A percentile compares a stretch with the other conserved stretches of the same genome.
These are phyloP conservation scores for Rhagophthalmus giganteus DNA, from an alignment of 2,888 invertebrate genomes.

Conservation along the genomic window DNA sequence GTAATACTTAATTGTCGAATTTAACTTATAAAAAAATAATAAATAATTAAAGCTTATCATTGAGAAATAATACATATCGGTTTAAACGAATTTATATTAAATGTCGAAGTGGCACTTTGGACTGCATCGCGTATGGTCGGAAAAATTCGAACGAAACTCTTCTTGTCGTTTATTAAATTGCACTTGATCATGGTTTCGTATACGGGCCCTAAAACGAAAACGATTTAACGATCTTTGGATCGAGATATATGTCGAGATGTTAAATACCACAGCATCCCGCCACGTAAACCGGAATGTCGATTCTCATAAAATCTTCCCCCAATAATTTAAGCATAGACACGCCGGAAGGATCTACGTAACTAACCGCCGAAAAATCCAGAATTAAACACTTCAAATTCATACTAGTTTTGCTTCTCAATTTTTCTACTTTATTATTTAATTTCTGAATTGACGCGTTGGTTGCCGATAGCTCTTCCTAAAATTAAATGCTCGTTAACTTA, in stretches of 20 bases:
- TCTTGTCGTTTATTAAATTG: constrained; percentile 60
- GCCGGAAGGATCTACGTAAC: constrained; percentile 67
- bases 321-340: constrained; percentile 60
- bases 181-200: constrained; percentile 66
- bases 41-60: background rate
- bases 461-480: constrained; percentile 11
- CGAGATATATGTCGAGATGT: background rate
- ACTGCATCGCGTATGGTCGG: constrained; percentile 69
- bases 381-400: constrained; percentile 53
- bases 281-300: constrained; percentile 60
- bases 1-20: no score
- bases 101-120: constrained; percentile 54
- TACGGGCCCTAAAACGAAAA: constrained; percentile 61
- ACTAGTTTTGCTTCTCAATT: constrained; percentile 17
- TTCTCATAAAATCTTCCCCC: constrained; percentile 58
- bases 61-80: constrained; percentile 14
- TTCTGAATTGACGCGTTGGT: constrained; percentile 8
- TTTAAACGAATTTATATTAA: constrained; percentile 6
- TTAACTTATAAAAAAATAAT: no score
- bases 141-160: constrained; percentile 59
- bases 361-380: constrained; percentile 66
- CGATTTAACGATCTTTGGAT: constrained; percentile 1
- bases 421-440: constrained; percentile 17
- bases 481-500: background rate
- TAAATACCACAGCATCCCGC: constrained; percentile 59